A percentile compares a stretch with the other conserved stretches of the same genome.
Evolutionary conservation across 2,113 vertebrate species (phyloP).

Genomic region (Sorex araneus): DNA sequence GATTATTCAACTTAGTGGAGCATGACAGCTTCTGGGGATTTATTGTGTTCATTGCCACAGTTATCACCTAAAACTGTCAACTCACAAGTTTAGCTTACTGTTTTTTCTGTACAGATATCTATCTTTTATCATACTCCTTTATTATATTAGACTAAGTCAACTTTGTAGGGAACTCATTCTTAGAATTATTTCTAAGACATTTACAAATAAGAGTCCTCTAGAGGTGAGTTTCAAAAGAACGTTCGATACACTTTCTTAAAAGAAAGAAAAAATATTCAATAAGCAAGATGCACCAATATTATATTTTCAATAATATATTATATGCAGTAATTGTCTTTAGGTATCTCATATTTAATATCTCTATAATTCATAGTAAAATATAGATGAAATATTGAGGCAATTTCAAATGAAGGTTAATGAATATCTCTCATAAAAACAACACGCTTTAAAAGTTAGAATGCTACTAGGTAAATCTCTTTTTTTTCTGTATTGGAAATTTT

Average conservation of each 20-base stretch:
- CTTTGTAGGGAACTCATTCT: slow-evolving; percentile 30
- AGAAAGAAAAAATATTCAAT: slow-evolving; percentile 55
- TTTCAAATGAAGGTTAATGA: slow-evolving; percentile 21
- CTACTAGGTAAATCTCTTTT: neutral
- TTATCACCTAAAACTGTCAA: slow-evolving; percentile 73
- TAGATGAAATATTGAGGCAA: neutral
- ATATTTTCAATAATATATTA: slow-evolving; percentile 39
- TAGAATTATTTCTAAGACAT: slow-evolving; percentile 47
- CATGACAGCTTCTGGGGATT: slow-evolving; percentile 74
- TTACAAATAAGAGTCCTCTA: slow-evolving; percentile 10
- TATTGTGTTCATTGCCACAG: slow-evolving; percentile 54
- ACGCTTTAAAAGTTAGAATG: neutral
- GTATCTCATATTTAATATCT: slow-evolving; percentile 30
- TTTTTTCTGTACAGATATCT: slow-evolving; percentile 69
- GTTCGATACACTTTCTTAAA: slow-evolving; percentile 45
- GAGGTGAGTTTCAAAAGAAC: slow-evolving; percentile 66
- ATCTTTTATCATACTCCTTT: slow-evolving; percentile 59
- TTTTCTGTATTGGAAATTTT: neutral
- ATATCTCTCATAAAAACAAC: neutral
- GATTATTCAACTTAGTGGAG: slow-evolving; percentile 78
- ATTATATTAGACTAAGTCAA: slow-evolving; percentile 10
- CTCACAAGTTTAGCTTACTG: slow-evolving; percentile 46
- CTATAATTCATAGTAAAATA: slow-evolving; percentile 61
- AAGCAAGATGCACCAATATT: neutral
- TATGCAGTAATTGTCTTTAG: slow-evolving; percentile 60